Evolutionary conservation across 1,140 invertebrate genomes (phyloP), one percentile per base, ranked within the genome.

Genomic region (Ceratina australensis): DNA sequence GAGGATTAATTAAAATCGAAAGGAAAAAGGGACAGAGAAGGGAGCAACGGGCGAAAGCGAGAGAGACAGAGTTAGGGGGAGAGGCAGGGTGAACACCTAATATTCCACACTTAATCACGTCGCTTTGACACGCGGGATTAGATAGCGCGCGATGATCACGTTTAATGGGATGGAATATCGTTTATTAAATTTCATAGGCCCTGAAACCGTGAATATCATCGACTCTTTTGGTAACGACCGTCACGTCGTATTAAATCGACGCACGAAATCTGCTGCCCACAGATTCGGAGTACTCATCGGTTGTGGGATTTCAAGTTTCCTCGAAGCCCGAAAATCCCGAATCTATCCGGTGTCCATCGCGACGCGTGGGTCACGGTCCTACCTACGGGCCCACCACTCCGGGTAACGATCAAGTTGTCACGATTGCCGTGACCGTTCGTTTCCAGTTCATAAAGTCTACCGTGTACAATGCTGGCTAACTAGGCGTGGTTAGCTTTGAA

Each of bases 351-450:
- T 61, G 73, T 47, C 12, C 57, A 42, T 61, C 60, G 61, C n/a
- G 57, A 56, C 33, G 15, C 56, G 61, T 47, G 71, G 60, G 57
- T 24, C n/a, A 42, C 33, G 33, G 8, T 42, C 10, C 33, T 10
- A 33, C 10, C 33, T 10, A 33, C 33, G 3, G 33, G 33, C 84
- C 65, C 60, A 83, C 56, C 47, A 7, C n/a, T n/a, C n/a, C 10
- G 22, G 33, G 54, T 78, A 87, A 87, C 85, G 83, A 87, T 87
- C 86, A 87, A 87, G 86, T 87, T 85, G 85, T 87, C 86, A 87
- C 54, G 78, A 79, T 42, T 42, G 66, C 24, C 54, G 74, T 68
- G 83, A 86, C 79, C 78, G 72, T 76, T 81, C 81, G 78, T 87
- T 87, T 87, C 86, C 83, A 87, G 85, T 87, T 87, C 85, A 85